A percentile compares a stretch with the other conserved stretches of the same genome.
phyloP scores from a whole-genome alignment of 2,113 vertebrate species.

The Onychorhynchus coronatus region DNA sequence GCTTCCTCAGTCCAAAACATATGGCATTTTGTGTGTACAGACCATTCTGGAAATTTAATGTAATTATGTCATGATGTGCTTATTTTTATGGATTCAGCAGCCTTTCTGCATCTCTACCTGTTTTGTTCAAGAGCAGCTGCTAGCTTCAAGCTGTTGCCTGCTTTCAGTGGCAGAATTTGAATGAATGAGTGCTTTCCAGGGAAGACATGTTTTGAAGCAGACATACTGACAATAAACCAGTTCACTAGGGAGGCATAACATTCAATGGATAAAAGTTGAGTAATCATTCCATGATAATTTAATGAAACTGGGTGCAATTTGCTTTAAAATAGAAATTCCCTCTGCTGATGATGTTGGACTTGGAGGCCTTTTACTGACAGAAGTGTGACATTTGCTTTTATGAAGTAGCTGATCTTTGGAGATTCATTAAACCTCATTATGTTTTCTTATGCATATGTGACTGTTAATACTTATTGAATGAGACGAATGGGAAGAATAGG shows the following conservation, averaged over 20 bases:
- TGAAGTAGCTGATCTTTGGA: conserved; percentile 29
- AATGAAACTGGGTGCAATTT: conserved; percentile 48
- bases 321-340: conserved; percentile 55
- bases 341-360: conserved; percentile 20
- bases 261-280: conserved; percentile 63
- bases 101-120: conserved; percentile 67
- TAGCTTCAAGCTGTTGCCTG: conserved; percentile 70
- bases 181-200: conserved; percentile 67
- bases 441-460: conserved; percentile 40
- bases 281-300: conserved; percentile 65
- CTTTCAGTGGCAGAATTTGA: conserved; percentile 41
- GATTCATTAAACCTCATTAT: conserved; percentile 56
- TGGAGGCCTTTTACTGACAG: conserved; percentile 35
- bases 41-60: conserved; percentile 64
- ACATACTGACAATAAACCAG: conserved; percentile 45
- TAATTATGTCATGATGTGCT: conserved; percentile 70
- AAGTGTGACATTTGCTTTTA: conserved; percentile 45
- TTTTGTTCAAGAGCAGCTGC: conserved; percentile 75
- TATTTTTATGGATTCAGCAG: conserved; percentile 63
- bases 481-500: not conserved
- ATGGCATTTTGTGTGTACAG: conserved; percentile 58
- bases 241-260: conserved; percentile 54
- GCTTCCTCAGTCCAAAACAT: conserved; percentile 62
- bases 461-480: not conserved
- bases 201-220: conserved; percentile 71